Conservation (phyloP, 2,797 vertebrate species). For the Echiichthys vipera region DNA sequence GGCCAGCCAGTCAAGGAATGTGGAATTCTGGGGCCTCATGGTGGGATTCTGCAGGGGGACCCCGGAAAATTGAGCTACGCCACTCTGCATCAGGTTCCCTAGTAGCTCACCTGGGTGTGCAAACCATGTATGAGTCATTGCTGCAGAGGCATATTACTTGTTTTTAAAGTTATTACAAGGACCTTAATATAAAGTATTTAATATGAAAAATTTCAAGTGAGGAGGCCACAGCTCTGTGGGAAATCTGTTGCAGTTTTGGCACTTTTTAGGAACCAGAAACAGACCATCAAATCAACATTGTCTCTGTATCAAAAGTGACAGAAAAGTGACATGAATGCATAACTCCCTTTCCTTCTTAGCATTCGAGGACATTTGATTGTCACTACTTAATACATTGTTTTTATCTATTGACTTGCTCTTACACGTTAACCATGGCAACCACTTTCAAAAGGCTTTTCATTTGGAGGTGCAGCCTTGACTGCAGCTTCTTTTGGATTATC, state of each 20-base stretch:
- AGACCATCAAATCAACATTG: neutral
- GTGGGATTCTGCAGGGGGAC: too few species aligned
- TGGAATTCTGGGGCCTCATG: too few species aligned
- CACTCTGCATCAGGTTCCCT: too few species aligned
- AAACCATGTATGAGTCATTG: too few species aligned
- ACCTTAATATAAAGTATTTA: too few species aligned
- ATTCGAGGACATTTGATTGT: neutral
- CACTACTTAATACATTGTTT: neutral
- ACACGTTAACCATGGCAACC: constrained; percentile 39
- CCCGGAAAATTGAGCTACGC: too few species aligned
- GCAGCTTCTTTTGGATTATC: neutral
- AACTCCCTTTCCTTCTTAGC: neutral
- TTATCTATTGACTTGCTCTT: neutral
- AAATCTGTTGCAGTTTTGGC: neutral
- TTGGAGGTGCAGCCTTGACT: constrained; percentile 9
- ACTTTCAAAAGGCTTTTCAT: neutral
- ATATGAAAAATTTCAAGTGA: too few species aligned
- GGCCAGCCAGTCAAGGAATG: too few species aligned
- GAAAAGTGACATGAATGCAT: neutral
- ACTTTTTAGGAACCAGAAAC: neutral
- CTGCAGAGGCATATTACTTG: too few species aligned
- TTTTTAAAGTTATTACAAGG: too few species aligned
- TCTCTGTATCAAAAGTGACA: neutral
- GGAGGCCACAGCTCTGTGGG: neutral
- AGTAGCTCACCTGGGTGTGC: too few species aligned